Base-by-base conservation (phyloP, 2,888 invertebrate species). In the Ariolimax columbianus region DNA sequence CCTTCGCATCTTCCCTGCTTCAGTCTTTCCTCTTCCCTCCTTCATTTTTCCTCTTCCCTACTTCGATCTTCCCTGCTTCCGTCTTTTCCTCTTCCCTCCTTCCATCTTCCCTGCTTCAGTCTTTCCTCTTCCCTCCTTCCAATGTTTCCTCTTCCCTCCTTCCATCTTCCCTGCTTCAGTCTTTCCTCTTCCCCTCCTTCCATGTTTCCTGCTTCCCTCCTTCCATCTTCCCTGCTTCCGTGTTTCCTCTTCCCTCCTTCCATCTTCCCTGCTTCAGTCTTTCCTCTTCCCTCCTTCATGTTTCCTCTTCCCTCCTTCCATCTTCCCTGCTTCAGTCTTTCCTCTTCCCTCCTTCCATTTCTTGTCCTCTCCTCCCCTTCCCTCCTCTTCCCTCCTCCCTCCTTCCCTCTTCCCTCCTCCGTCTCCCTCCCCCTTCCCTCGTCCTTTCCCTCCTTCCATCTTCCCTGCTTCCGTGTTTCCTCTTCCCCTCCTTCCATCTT, bases 341-440 rank as follows among this genome's bases (percentile, higher is more conserved):
- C 70, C 11, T 51, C 36, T 82, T 47, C 40, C 30, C 70, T n/a
- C 70, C 43, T 82, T n/a, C 70, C 1, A 75, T 26, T 82, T 30
- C 59, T 40, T 75, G n/a, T 82, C 14, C 75, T 59, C 75, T 26
- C 75, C 75, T 75, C 26, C 75, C 63, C 75, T 26, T 82, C 75
- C 75, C 17, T 75, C 55, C 59, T 63, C 63, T 40, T 75, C 43
- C 63, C 66, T 75, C 30, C n/a, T n/a, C 38, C 75, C 75, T 40
- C n/a, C n/a, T 82, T n/a, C n/a, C n/a, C n/a, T n/a, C n/a, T n/a
- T n/a, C n/a, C n/a, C n/a, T n/a, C n/a, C n/a, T n/a, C n/a, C n/a
- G n/a, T n/a, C n/a, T n/a, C n/a, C n/a, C n/a, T n/a, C n/a, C n/a
- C n/a, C n/a, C n/a, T n/a, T n/a, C 33, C 73, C 40, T 33, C 30